Evolutionary conservation across 2,797 vertebrate genomes (phyloP).

Genomic region (Onychomys arenicola): DNA sequence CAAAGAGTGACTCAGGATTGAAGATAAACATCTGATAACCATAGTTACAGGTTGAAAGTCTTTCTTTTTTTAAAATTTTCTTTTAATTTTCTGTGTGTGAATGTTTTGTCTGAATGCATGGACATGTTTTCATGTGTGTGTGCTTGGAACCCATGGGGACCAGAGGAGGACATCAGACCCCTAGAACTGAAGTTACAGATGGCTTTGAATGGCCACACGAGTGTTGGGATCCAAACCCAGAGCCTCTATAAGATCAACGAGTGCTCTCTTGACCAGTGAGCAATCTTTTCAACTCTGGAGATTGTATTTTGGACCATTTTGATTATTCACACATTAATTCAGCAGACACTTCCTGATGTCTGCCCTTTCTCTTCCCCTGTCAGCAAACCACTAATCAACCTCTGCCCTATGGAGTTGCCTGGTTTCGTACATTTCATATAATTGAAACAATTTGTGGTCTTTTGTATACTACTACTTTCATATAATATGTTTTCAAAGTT

Average conservation of each 20-base stretch:
- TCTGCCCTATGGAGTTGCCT: not conserved
- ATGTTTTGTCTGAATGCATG: not conserved
- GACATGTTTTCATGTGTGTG: not conserved
- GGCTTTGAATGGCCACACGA: not conserved
- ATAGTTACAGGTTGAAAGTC: not conserved
- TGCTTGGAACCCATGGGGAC: not conserved
- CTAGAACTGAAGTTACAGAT: not conserved
- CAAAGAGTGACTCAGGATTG: constrained; percentile 17
- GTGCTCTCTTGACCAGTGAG: not conserved
- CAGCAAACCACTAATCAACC: not conserved
- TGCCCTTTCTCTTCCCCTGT: not conserved
- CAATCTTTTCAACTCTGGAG: not conserved
- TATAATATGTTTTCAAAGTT: constrained; percentile 1
- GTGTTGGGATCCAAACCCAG: not conserved
- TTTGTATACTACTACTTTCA: not conserved
- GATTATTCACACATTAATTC: not conserved
- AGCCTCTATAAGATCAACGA: not conserved
- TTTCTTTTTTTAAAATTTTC: not conserved
- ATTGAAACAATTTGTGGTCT: not conserved
- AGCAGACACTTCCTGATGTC: not conserved
- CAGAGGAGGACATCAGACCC: not conserved
- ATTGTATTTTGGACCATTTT: not conserved
- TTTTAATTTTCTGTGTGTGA: not conserved
- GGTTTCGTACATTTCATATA: not conserved
- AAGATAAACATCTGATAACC: not conserved